These are phyloP conservation scores for Papilio protenor DNA, from an alignment of 2,888 invertebrate species.

Conservation along the genomic window DNA sequence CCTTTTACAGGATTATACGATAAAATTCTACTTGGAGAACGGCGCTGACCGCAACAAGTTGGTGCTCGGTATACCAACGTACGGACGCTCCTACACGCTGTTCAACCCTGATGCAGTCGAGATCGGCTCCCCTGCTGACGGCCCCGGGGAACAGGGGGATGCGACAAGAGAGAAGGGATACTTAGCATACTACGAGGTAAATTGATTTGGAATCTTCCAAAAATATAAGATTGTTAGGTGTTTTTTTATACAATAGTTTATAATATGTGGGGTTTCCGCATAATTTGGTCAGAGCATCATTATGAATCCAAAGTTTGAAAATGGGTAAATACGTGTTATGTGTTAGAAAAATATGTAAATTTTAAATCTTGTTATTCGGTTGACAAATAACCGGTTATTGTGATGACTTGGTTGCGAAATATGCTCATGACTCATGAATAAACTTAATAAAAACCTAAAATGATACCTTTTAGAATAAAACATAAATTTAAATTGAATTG, in stretches of 20 bases:
- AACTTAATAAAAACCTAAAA: neutral
- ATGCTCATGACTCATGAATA: conserved; percentile 12
- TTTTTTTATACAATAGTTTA: neutral
- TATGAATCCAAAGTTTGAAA: neutral
- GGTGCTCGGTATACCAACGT: conserved; percentile 94
- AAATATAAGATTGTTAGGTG: neutral
- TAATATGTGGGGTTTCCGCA: neutral
- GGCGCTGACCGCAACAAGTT: conserved; percentile 92
- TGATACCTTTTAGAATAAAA: neutral
- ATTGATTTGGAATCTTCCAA: conserved; percentile 24
- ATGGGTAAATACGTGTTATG: neutral
- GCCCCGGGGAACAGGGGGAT: conserved; percentile 95
- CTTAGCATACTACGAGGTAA: conserved; percentile 95
- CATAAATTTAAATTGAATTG: neutral
- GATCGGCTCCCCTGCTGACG: conserved; percentile 94
- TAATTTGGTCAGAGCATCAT: neutral
- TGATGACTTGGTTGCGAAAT: conserved; percentile 6
- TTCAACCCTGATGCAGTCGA: conserved; percentile 93
- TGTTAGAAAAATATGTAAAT: conserved; percentile 9
- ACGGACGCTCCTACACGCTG: conserved; percentile 95
- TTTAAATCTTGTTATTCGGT: conserved; percentile 16
- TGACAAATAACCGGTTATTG: conserved; percentile 4
- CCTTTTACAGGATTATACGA: conserved; percentile 90
- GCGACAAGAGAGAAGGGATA: conserved; percentile 97
- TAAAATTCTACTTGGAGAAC: conserved; percentile 90